Base-by-base conservation (phyloP, 2,888 invertebrate species). In the Ashinkailepas kermadecensis region DNA sequence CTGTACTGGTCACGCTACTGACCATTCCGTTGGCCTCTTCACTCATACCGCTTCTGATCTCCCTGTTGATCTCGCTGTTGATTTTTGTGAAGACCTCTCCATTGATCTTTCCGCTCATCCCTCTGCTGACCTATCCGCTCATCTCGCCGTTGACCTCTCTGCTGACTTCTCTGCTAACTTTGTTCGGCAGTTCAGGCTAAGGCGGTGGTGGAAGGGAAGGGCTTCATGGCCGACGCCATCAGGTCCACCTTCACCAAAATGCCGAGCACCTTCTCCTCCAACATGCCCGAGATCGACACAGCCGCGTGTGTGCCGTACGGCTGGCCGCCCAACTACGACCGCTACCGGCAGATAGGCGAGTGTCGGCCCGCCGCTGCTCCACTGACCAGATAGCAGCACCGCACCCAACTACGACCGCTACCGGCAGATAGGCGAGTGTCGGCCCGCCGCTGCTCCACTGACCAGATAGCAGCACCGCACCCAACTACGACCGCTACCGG, bases 251-350 rank as follows among this genome's bases (percentile, higher is more conserved):
- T 91, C 80, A 87, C 87, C 78, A 86, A 87, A 6, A 70, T 87
- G 64, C 84, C 86, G 0, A 84, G 82, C 18, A 12, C 79, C 12
- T 25, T 79, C 23, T 57, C 62, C n/a, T 11, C 25, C 54, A 25
- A 81, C 7, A 82, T 85, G 0, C 85, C 86, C 8, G 89, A 90
- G 80, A 87, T 92, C 10, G 91, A 93, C 85, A 90, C 92, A 0
- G 87, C 91, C 1, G 89, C 91, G 0, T 96, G 96, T 86, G 89
- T 95, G 0, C 95, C 95, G 0, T 90, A 91, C 83, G 94, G 95
- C 0, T 88, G 90, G 80, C 90, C 91, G 10, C 87, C 88, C 8
- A 85, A 88, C 83, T 86, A 85, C 82, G 83, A 82, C 21, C 84
- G 85, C 12, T 88, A 88, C 82, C 85, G 85, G 58, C 84, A 84